Conservation (phyloP, 2,888 invertebrate genomes). For the Plutella xylostella region DNA sequence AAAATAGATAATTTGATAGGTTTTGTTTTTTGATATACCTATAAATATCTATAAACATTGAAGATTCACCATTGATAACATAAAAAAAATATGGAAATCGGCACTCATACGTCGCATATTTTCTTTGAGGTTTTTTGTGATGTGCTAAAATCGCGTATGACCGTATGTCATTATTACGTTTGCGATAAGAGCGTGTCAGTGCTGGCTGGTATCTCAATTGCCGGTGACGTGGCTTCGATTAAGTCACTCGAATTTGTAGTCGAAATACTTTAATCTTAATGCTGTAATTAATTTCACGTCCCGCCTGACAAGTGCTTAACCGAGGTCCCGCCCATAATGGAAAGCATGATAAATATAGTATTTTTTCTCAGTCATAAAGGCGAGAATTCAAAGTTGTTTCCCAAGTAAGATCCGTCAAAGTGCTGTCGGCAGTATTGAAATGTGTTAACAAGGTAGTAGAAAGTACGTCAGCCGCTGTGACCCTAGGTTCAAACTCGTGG, state of each 20-base stretch:
- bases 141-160: neutral
- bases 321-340: slow-evolving; percentile 17
- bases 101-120: too few species aligned
- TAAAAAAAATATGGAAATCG: too few species aligned
- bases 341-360: slow-evolving; percentile 4
- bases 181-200: neutral
- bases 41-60: too few species aligned
- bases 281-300: slow-evolving; percentile 20
- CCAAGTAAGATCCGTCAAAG: too few species aligned
- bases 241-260: slow-evolving; percentile 19
- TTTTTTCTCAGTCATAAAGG: too few species aligned
- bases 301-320: slow-evolving; percentile 21
- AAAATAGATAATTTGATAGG: too few species aligned
- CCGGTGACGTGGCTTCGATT: slow-evolving; percentile 22
- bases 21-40: too few species aligned
- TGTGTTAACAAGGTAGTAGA: slow-evolving; percentile 43
- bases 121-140: too few species aligned
- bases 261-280: slow-evolving; percentile 13
- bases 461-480: slow-evolving; percentile 34
- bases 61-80: too few species aligned
- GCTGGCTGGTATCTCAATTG: slow-evolving; percentile 24
- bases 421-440: slow-evolving; percentile 30
- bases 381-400: too few species aligned
- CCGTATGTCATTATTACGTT: neutral
- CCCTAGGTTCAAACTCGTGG: slow-evolving; percentile 44